Evolutionary conservation across 2,888 invertebrate species (phyloP), one percentile per base, ranked within the genome.

Genomic region (Ethmia dodecea): DNA sequence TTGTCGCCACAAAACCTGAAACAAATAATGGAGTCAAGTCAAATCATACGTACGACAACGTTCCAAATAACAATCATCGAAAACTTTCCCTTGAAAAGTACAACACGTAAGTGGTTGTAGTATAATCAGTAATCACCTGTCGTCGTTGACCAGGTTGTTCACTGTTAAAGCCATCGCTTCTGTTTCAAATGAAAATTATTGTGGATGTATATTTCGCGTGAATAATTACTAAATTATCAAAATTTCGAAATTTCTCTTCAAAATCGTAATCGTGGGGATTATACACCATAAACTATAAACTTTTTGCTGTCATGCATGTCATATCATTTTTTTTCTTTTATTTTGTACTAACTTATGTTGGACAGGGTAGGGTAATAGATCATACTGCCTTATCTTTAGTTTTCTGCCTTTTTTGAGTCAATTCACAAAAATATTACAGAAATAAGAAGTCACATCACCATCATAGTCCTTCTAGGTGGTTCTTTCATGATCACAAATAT

Each of bases 1-100:
- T 77, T 78, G 55, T 88, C 79, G 50, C 88, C 87, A 35, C 83
- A 75, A 65, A 89, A 88, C 63, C 89, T 90, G 68, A 25, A 80
- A 68, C 31, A 31, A 28, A 26, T 11, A 22, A 31, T n/a, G n/a
- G n/a, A n/a, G n/a, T n/a, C 28, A 40, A 18, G 30, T 14, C 3
- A 18, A 33, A 15, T 33, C 35, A 35, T 30, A 28, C 24, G 37
- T n/a, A n/a, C n/a, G 2, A 16, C 18, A 12, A 14, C 25, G 18
- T 24, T 12, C 9, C 14, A 26, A 16, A 26, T 14, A 31, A 5
- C 18, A 22, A 20, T 11, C 3, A n/a, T 28, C 22, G 30, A 28
- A 31, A 69, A 78, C 77, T 79, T 81, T 79, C 77, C 68, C 73
- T 60, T 61, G 50, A 53, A 60, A 50, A 52, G 42, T 41, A 40